These are phyloP conservation scores for Bovichtus variegatus DNA, from an alignment of 2,797 vertebrate genomes.

Conservation along the genomic window DNA sequence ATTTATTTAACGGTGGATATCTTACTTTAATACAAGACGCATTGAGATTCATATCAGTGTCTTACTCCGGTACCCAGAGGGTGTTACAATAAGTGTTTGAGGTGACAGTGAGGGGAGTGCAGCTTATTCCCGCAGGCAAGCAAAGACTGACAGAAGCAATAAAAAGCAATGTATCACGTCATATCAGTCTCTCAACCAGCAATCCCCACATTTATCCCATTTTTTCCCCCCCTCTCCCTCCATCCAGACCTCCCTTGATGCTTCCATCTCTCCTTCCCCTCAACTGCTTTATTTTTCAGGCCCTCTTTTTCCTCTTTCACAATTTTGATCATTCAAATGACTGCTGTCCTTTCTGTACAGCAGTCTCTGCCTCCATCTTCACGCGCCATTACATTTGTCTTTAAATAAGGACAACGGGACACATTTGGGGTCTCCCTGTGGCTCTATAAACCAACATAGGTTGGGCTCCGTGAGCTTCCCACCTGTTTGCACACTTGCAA, in stretches of 20 bases:
- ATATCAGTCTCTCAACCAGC: conserved; percentile 56
- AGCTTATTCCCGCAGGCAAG: conserved; percentile 56
- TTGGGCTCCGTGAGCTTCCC: not conserved
- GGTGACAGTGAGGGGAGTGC: conserved; percentile 59
- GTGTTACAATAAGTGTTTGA: conserved; percentile 64
- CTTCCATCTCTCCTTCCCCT: conserved; percentile 14
- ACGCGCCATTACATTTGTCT: conserved; percentile 24
- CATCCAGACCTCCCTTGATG: conserved; percentile 28
- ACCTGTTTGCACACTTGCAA: conserved; percentile 21
- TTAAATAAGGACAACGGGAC: conserved; percentile 32
- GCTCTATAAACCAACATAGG: conserved; percentile 28
- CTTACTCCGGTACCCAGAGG: conserved; percentile 50
- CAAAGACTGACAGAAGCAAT: conserved; percentile 77
- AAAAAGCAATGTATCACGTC: conserved; percentile 73
- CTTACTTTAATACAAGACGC: conserved; percentile 29
- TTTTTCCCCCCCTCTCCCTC: not conserved
- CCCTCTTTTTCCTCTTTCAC: not conserved
- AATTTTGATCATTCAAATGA: conserved; percentile 34
- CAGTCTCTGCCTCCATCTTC: not conserved
- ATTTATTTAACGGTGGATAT: conserved; percentile 5
- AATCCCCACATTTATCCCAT: conserved; percentile 27
- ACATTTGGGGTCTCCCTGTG: conserved; percentile 15
- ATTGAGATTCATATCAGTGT: conserved; percentile 43
- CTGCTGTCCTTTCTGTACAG: conserved; percentile 16
- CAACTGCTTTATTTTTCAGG: conserved; percentile 7